Percentiles rank a stretch among this genome's conserved stretches.
Evolutionary conservation across 2,797 vertebrate species (phyloP).

Genomic region (Furcifer pardalis): DNA sequence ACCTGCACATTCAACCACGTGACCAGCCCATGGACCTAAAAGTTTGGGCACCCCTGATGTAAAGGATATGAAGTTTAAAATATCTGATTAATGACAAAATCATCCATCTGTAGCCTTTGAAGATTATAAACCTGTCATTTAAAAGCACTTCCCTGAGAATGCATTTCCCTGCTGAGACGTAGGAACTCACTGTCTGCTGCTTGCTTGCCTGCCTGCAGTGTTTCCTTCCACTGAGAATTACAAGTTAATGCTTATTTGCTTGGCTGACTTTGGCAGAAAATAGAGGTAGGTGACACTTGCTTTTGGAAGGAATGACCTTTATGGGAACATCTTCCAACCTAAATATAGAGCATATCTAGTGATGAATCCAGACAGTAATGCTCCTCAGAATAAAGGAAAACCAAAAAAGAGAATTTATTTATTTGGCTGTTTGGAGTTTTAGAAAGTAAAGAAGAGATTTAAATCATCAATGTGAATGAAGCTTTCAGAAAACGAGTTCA

Average conservation of each 20-base stretch:
- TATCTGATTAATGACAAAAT: background rate
- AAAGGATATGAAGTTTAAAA: background rate
- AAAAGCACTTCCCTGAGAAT: slow-evolving; percentile 2
- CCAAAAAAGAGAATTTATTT: background rate
- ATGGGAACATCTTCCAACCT: slow-evolving; percentile 34
- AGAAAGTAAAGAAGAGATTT: background rate
- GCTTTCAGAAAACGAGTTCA: background rate
- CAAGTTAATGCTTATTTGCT: slow-evolving; percentile 31
- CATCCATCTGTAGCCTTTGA: slow-evolving; percentile 3
- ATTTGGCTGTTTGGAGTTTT: background rate
- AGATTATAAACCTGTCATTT: slow-evolving; percentile 14
- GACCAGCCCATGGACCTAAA: too few relatives aligned
- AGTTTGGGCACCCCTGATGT: too few relatives aligned
- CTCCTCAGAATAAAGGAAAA: background rate
- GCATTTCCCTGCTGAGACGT: background rate
- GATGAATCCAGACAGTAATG: slow-evolving; percentile 23
- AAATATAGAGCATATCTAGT: slow-evolving; percentile 25
- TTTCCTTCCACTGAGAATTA: slow-evolving; percentile 18
- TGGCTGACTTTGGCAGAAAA: slow-evolving; percentile 4
- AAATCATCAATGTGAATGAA: background rate
- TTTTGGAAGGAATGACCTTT: background rate
- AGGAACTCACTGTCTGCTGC: slow-evolving; percentile 1
- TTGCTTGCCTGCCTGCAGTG: background rate
- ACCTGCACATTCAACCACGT: too few relatives aligned
- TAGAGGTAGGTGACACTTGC: background rate